Percentiles rank a stretch among this genome's conserved stretches.
These are phyloP conservation scores for Taxidea taxus DNA, from an alignment of 2,113 vertebrate species.

Conservation along the genomic window DNA sequence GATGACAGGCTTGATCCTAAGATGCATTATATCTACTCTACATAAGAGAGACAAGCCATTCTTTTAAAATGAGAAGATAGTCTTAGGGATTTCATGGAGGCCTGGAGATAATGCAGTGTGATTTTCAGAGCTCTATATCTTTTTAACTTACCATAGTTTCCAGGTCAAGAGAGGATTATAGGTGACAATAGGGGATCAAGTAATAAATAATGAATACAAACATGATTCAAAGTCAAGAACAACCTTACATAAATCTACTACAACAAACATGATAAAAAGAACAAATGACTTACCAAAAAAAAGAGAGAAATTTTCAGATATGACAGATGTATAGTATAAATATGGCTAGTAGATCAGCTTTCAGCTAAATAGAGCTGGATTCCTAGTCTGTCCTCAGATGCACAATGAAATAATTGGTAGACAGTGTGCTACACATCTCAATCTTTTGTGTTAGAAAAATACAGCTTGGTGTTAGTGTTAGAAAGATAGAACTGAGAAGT, in stretches of 20 bases:
- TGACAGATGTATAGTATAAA: not conserved
- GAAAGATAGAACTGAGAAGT: too few relatives aligned
- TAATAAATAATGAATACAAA: not conserved
- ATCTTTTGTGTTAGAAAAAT: not conserved
- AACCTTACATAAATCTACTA: not conserved
- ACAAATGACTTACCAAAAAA: not conserved
- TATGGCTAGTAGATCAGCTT: not conserved
- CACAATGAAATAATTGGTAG: not conserved
- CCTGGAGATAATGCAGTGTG: not conserved
- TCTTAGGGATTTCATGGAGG: not conserved
- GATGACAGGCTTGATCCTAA: not conserved
- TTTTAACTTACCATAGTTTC: not conserved
- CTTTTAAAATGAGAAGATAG: not conserved
- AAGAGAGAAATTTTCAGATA: not conserved
- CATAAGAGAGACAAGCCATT: not conserved
- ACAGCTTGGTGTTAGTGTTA: too few relatives aligned
- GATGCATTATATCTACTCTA: not conserved
- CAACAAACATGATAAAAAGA: not conserved
- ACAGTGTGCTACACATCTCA: not conserved
- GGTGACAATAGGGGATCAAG: not conserved
- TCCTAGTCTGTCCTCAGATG: not conserved
- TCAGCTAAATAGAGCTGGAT: not conserved
- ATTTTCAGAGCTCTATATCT: not conserved
- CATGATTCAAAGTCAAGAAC: not conserved
- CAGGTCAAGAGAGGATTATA: not conserved